These are phyloP conservation scores for Egretta garzetta DNA, from an alignment of 2,113 vertebrate species.

Conservation along the genomic window DNA sequence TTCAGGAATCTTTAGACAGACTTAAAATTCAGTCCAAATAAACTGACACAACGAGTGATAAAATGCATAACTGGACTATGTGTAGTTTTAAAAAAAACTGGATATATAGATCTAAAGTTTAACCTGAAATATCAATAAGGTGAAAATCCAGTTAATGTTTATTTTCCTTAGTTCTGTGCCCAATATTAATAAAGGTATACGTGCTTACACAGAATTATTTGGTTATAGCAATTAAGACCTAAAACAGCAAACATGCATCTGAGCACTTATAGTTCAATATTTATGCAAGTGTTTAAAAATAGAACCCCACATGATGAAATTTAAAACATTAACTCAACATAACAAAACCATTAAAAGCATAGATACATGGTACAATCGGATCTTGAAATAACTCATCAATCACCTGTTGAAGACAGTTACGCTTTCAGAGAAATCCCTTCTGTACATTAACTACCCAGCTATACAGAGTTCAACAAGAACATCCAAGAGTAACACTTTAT, in stretches of 20 bases:
- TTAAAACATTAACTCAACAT: background rate
- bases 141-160: background rate
- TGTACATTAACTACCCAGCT: background rate
- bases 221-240: background rate
- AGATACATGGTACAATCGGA: background rate
- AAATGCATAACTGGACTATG: background rate
- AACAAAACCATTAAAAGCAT: background rate
- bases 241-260: background rate
- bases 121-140: background rate
- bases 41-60: background rate
- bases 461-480: background rate
- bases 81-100: background rate
- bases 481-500: background rate
- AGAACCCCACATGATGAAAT: background rate
- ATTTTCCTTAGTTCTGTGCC: background rate
- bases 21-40: background rate
- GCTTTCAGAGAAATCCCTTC: conserved; percentile 30
- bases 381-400: background rate
- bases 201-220: background rate
- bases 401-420: background rate
- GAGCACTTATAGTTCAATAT: background rate
- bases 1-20: background rate
- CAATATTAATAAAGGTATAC: background rate
- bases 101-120: background rate
- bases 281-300: background rate